A percentile compares a stretch with the other conserved stretches of the same genome.
These are phyloP conservation scores for Daphoenositta chrysoptera DNA, from an alignment of 2,113 vertebrate genomes.

Conservation along the genomic window DNA sequence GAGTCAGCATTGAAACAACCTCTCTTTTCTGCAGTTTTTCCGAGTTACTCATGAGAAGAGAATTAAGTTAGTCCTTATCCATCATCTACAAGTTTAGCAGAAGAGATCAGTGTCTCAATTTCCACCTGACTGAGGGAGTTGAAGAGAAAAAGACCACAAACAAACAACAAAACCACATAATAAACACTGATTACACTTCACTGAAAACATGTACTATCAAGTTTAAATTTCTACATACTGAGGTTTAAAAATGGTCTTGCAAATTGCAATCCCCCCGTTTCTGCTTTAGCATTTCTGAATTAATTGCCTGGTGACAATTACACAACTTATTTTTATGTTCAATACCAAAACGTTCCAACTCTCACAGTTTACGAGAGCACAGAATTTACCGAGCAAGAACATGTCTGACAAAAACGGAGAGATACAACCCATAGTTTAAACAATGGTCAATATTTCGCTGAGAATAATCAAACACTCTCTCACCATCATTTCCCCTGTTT, in stretches of 20 bases:
- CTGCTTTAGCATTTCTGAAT: not conserved
- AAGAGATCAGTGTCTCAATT: not conserved
- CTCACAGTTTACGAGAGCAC: not conserved
- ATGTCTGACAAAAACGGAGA: not conserved
- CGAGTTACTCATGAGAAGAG: accelerated
- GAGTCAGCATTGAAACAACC: not conserved
- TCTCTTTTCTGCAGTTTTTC: not conserved
- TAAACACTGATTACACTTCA: not conserved
- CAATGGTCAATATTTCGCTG: accelerated
- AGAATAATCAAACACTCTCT: accelerated
- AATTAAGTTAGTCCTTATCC: not conserved
- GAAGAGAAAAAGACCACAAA: not conserved
- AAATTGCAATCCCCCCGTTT: not conserved
- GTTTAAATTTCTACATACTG: not conserved
- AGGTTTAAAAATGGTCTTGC: not conserved
- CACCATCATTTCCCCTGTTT: accelerated
- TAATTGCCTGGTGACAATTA: accelerated
- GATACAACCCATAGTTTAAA: accelerated
- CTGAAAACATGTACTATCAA: not conserved
- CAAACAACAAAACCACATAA: not conserved
- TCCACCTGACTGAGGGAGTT: not conserved
- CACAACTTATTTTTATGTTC: not conserved
- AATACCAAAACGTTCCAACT: not conserved
- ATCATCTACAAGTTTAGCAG: not conserved
- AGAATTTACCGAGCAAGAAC: not conserved